Evolutionary conservation across 37 sponge, comb jelly and placozoan genomes (phyloP), one percentile per base, ranked within the genome.

Genomic region (Cladorhizidae sp.): DNA sequence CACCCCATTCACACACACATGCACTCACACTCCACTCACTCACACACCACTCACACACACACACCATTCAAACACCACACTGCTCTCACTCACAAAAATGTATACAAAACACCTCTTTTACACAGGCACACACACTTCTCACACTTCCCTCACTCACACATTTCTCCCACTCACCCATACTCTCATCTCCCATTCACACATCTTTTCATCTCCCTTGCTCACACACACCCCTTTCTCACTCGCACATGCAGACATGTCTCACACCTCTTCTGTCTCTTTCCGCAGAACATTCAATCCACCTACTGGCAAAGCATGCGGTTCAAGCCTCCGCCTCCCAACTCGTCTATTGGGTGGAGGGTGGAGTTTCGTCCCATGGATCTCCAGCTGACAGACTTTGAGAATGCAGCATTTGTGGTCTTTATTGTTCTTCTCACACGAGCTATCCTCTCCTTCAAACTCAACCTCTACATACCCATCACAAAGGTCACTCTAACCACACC

Each of bases 221-320:
- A 21, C 43, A 0, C 25, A 45, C 49, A 5, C 9, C 49, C 49
- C 5, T 45, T 9, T 9, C 49, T 45, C 33, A 40, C n/a, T 9
- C 3, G 31, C 26, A 36, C 11, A 0, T 22, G 9, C 49, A 5
- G 5, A 5, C 49, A 56, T 71, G 8, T 9, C 49, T 45, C 49
- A 45, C 49, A 12, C 9, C 39, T 40, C 42, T 54, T 52, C 58
- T 58, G 64, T 70, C 42, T 36, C 29, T 35, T 26, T 28, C 32
- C 64, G 1, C 73, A 98, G 90, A 98, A 96, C 74, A 89, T 98
- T 9, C 97, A 98, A 80, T 96, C 96, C 25, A 91, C 99, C 43
- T 96, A 98, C 76, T 98, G 99, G 99, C 94, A 98, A 75, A 93
- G 76, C 64, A 96, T 98, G 95, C 85, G 99, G 28, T 96, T 98